Evolutionary conservation across 2,113 vertebrate species (phyloP).

Genomic region (Neoarius graeffei): DNA sequence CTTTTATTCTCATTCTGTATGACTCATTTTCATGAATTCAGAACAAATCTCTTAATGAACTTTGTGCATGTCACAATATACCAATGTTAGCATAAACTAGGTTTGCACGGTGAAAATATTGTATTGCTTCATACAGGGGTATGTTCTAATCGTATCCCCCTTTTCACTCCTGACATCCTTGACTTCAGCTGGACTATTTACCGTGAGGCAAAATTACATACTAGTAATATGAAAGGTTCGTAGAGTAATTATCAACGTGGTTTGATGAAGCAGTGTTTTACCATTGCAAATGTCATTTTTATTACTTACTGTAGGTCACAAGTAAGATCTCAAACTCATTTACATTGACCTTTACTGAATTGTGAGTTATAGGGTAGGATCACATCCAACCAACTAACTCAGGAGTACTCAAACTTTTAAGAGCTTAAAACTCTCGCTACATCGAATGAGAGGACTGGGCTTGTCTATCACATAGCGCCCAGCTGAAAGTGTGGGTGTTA

Average conservation of each 20-base stretch:
- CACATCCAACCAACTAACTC: not conserved
- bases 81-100: not conserved
- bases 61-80: constrained; percentile 1
- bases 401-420: not conserved
- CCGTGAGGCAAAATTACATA: not conserved
- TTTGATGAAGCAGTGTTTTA: not conserved
- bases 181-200: not conserved
- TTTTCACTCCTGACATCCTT: not conserved
- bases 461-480: not conserved
- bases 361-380: not conserved
- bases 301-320: not conserved
- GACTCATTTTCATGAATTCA: not conserved
- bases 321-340: not conserved
- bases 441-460: not conserved
- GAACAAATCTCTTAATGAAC: not conserved
- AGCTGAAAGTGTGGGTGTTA: not conserved
- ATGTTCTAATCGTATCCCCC: not conserved
- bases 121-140: not conserved
- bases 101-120: not conserved
- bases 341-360: not conserved
- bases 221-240: not conserved
- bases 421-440: not conserved
- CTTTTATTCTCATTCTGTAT: not conserved
- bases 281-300: not conserved
- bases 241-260: not conserved